Percentiles rank a stretch among this genome's conserved stretches.
phyloP scores from a whole-genome alignment of 1,140 invertebrate species.

The Pentalonia nigronervosa region DNA sequence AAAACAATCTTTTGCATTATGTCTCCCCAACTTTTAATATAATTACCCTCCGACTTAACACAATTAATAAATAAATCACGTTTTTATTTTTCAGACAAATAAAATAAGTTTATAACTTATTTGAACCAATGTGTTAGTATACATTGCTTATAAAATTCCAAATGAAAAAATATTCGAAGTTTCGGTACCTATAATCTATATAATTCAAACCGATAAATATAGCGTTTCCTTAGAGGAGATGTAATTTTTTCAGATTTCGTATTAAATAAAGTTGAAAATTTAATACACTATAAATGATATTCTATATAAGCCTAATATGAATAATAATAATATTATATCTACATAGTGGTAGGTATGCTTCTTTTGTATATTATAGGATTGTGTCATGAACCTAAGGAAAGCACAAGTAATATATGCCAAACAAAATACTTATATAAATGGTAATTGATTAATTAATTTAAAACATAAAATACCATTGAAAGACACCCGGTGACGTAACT shows the following conservation, averaged over 20 bases:
- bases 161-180: background rate
- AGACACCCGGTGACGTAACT: too few species aligned
- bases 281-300: background rate
- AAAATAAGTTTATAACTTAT: background rate
- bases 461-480: too few species aligned
- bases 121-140: background rate
- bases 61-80: conserved; percentile 24
- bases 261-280: background rate
- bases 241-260: background rate
- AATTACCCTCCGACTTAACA: conserved; percentile 7
- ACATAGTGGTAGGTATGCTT: too few species aligned
- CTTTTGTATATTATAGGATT: too few species aligned
- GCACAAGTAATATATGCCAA: too few species aligned
- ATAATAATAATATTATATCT: background rate
- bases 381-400: too few species aligned
- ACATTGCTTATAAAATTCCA: background rate
- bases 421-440: too few species aligned
- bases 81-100: background rate
- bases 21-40: background rate
- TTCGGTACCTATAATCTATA: background rate
- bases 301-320: too few species aligned
- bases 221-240: background rate
- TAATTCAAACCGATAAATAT: background rate
- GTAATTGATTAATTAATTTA: too few species aligned
- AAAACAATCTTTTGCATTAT: background rate